phyloP scores from a whole-genome alignment of 2,888 invertebrate genomes.

The Idaea straminata region DNA sequence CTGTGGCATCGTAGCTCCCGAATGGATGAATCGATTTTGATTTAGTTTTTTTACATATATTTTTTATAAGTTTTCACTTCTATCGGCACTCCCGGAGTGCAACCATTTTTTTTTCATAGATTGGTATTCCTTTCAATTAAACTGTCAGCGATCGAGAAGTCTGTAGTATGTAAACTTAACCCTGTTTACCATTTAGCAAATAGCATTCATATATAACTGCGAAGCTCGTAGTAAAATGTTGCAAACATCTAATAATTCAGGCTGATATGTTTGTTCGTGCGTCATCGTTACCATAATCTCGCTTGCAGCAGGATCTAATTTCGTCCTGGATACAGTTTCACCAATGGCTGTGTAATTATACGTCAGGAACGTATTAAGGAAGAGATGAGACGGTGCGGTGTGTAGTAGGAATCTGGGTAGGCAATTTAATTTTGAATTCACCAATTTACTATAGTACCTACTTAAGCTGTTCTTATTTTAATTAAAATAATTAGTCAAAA shows the following conservation, averaged over 20 bases:
- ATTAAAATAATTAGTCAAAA: too few relatives aligned
- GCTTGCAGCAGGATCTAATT: slow-evolving; percentile 32
- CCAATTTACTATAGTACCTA: not conserved
- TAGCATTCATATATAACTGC: not conserved
- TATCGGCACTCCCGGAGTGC: too few relatives aligned
- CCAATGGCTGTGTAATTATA: slow-evolving; percentile 46
- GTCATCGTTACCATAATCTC: slow-evolving; percentile 32
- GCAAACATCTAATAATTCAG: not conserved
- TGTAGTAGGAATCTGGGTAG: not conserved
- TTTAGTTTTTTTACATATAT: too few relatives aligned
- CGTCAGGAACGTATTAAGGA: slow-evolving; percentile 14
- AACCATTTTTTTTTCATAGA: too few relatives aligned
- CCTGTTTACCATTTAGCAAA: not conserved
- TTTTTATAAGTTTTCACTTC: too few relatives aligned
- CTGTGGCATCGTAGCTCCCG: too few relatives aligned
- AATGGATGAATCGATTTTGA: too few relatives aligned
- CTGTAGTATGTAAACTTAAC: too few relatives aligned
- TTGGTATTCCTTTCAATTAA: too few relatives aligned
- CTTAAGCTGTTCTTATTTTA: not conserved
- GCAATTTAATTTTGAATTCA: not conserved
- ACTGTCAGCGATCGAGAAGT: too few relatives aligned
- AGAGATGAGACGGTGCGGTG: not conserved
- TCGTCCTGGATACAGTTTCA: slow-evolving; percentile 31
- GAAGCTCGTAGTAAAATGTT: not conserved
- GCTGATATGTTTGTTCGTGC: slow-evolving; percentile 6